Conservation (phyloP, 2,113 vertebrate genomes). For the human region DNA sequence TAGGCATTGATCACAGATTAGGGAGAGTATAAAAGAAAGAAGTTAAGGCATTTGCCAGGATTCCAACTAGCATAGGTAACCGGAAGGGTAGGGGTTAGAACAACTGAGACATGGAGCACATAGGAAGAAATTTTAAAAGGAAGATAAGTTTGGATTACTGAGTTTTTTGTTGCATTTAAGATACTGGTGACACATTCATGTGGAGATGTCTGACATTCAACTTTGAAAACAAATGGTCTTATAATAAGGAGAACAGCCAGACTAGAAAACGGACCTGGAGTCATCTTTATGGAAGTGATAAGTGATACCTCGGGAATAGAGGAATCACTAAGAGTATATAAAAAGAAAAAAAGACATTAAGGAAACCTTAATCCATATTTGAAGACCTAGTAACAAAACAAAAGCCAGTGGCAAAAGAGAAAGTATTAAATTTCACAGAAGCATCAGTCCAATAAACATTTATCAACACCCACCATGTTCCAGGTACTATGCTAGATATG, state of each 20-base stretch:
- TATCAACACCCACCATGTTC: background rate
- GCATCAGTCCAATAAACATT: background rate
- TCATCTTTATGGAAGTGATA: background rate
- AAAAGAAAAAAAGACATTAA: background rate
- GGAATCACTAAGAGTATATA: background rate
- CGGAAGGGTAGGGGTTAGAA: background rate
- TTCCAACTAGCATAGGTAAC: background rate
- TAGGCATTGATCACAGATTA: background rate
- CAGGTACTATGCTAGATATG: background rate
- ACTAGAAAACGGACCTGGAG: background rate
- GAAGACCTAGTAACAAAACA: conserved; percentile 5
- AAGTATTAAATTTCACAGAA: conserved; percentile 10
- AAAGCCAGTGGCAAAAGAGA: background rate
- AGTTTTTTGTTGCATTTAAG: conserved; percentile 7
- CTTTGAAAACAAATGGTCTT: conserved; percentile 30
- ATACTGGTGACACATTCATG: background rate
- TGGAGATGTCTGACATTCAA: background rate
- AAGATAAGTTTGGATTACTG: background rate
- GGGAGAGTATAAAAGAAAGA: background rate
- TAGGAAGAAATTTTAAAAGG: background rate
- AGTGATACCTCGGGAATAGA: background rate
- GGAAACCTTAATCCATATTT: background rate
- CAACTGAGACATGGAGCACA: background rate
- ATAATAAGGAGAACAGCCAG: background rate
- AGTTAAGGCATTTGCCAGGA: background rate